Evolutionary conservation across 2,797 vertebrate genomes (phyloP), one percentile per base, ranked within the genome.

Genomic region (Macrochelys suwanniensis): DNA sequence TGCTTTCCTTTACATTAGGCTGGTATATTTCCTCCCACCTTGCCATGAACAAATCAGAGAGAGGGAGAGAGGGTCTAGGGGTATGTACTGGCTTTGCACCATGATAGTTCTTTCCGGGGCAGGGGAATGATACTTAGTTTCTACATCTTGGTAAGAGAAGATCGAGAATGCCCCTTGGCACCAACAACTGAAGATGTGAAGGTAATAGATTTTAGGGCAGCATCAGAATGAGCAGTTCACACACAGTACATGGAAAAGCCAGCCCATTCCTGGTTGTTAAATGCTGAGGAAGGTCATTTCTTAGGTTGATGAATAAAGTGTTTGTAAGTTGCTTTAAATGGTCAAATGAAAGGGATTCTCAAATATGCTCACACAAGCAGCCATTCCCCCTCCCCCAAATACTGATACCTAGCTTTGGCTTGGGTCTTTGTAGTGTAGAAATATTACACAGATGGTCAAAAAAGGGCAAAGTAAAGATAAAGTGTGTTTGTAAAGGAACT

Each of bases 121-220:
- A 1, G 53, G 11, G 16, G 26, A 94, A 89, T n/a, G 3, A 90
- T 92, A 50, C 2, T 6, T 49, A 87, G 68, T 6, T 92, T 90
- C 26, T 45, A 23, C 23, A 78, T 45, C 47, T 78, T 49, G 68
- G 23, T 19, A 71, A 57, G 13, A 79, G 33, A 89, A 85, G 87
- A 90, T 4, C 49, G 1, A 15, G 5, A 45, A 31, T 21, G 6
- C 21, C 59, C 31, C 81, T 83, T 81, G 26, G 42, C 80, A n/a
- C 26, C 47, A 37, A 71, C 13, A 33, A 15, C 31, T 61, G 31
- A 79, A 79, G 49, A 15, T 79, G 31, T 17, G 47, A 51, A 82
- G 50, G 31, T 47, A 59, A 33, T 53, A 45, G 37, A 82, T 16
- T 79, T 79, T 51, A 28, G 26, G 15, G 31, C 47, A 82, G 0